Conservation (phyloP, 2,888 invertebrate genomes). For the Sipha maydis region DNA sequence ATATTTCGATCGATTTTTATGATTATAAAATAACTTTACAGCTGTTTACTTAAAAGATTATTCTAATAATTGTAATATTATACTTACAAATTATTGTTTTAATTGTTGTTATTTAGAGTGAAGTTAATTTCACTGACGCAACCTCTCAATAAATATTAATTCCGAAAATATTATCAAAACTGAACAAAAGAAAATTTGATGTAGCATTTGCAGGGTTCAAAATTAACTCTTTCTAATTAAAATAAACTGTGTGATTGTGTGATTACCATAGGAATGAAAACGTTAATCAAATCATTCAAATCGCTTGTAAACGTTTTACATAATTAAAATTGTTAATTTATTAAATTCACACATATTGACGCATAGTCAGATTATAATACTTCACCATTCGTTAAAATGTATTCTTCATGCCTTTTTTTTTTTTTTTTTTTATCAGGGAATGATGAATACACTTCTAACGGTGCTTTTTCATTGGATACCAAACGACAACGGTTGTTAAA, state of each 20-base stretch:
- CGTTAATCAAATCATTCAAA: background rate
- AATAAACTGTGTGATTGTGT: background rate
- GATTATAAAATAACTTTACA: no score
- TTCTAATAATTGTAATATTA: no score
- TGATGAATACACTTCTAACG: background rate
- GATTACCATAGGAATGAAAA: background rate
- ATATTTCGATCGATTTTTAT: no score
- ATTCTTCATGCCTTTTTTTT: background rate
- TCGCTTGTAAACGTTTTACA: background rate
- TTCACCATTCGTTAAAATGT: background rate
- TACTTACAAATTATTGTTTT: no score
- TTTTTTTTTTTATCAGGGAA: background rate
- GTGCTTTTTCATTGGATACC: background rate
- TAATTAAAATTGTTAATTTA: background rate
- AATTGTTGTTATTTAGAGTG: no score
- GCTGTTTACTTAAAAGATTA: no score
- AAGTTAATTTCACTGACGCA: background rate
- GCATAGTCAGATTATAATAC: background rate
- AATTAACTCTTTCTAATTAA: background rate
- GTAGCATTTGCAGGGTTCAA: background rate
- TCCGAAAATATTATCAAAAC: background rate
- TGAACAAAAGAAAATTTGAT: background rate
- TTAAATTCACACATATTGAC: background rate
- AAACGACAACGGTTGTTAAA: slow-evolving; percentile 7
- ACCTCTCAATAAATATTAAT: background rate